Conservation (phyloP, 2,888 invertebrate species). For the Xestia ashworthii region DNA sequence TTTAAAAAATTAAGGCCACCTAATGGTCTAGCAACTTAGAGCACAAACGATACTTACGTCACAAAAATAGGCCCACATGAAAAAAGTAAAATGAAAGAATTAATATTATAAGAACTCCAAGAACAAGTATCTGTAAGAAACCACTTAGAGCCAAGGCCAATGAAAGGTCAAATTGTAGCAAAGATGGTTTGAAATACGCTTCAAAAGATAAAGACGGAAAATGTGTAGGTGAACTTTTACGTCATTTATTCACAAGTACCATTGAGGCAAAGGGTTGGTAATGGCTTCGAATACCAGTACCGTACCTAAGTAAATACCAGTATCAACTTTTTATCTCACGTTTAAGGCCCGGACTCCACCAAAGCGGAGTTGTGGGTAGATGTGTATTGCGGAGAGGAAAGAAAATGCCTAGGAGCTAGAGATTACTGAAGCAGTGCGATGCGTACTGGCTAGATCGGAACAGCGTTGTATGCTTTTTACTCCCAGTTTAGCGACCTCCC, state of each 20-base stretch:
- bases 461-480: no score
- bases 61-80: conserved; percentile 29
- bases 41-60: conserved; percentile 25
- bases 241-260: conserved; percentile 26
- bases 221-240: conserved; percentile 36
- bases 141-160: conserved; percentile 49
- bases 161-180: conserved; percentile 54
- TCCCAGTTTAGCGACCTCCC: no score
- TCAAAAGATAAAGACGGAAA: conserved; percentile 36
- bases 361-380: not conserved
- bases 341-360: not conserved
- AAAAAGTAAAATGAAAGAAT: conserved; percentile 41
- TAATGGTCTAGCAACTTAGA: conserved; percentile 20
- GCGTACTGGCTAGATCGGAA: no score
- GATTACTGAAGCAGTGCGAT: not conserved
- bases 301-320: conserved; percentile 51
- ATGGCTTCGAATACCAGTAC: conserved; percentile 48
- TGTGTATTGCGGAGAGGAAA: not conserved
- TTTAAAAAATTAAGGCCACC: conserved; percentile 2
- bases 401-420: not conserved
- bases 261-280: conserved; percentile 15
- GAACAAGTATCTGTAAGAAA: conserved; percentile 33
- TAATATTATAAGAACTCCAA: conserved; percentile 42
- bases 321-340: conserved; percentile 66
- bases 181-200: conserved; percentile 43